Conservation (phyloP, 2,113 vertebrate species). For the Peromyscus maniculatus region DNA sequence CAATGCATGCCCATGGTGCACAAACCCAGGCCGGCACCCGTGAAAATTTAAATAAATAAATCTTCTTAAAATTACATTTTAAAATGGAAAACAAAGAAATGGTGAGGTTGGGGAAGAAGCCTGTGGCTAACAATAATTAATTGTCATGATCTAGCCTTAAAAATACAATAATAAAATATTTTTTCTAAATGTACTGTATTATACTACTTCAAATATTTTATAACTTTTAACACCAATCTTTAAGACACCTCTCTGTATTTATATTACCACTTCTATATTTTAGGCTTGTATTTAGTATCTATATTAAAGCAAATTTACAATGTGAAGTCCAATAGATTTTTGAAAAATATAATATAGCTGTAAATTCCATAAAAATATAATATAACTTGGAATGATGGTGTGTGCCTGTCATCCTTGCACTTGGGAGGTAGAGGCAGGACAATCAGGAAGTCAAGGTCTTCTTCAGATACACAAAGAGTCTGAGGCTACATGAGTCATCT, state of each 20-base stretch:
- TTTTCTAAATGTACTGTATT: constrained; percentile 37
- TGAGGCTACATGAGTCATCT: background rate
- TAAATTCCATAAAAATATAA: constrained; percentile 43
- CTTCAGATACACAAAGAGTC: background rate
- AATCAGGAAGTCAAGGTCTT: background rate
- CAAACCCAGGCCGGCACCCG: background rate
- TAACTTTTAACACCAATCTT: background rate
- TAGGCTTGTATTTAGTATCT: background rate
- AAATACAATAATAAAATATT: constrained; percentile 31
- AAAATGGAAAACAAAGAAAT: background rate
- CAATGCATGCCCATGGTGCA: background rate
- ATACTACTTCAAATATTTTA: constrained; percentile 31
- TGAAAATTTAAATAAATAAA: background rate
- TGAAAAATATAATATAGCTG: constrained; percentile 19
- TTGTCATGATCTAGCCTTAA: background rate
- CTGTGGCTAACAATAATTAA: constrained; percentile 29
- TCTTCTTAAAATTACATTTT: background rate
- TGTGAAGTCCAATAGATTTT: constrained; percentile 53
- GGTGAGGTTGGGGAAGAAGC: background rate
- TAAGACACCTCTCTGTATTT: background rate
- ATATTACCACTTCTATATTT: constrained; percentile 46
- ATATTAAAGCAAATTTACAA: constrained; percentile 33
- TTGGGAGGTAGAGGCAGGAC: background rate
- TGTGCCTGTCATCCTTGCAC: background rate
- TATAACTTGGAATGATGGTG: no score